phyloP scores from a whole-genome alignment of 1,140 invertebrate species.

The Brachionus plicatilis region DNA sequence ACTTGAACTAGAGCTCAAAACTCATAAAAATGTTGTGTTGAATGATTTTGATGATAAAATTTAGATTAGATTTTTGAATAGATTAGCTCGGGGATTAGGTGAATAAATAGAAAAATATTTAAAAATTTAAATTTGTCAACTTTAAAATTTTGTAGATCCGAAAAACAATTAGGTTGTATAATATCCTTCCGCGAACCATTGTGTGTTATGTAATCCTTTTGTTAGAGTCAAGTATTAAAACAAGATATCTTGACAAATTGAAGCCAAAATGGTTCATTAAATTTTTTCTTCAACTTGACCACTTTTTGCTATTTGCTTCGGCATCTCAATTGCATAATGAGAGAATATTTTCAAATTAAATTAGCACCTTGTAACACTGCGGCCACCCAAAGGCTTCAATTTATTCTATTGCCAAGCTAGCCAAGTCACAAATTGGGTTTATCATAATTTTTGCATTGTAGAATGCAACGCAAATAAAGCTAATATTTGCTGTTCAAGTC shows the following conservation, averaged over 20 bases:
- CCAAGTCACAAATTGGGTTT: not conserved
- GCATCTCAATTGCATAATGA: not conserved
- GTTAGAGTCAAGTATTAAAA: not conserved
- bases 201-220: not conserved
- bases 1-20: not conserved
- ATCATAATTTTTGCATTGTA: not conserved
- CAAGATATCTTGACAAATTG: not conserved
- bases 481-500: not conserved
- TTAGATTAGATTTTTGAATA: not conserved
- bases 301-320: not conserved
- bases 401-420: not conserved
- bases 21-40: not conserved
- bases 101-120: not conserved
- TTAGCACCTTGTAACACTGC: not conserved
- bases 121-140: not conserved
- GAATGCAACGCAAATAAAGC: not conserved
- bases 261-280: not conserved
- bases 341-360: not conserved
- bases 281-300: not conserved
- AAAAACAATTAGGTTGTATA: not conserved
- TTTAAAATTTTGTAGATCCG: not conserved
- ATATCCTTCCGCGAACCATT: not conserved
- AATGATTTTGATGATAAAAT: not conserved
- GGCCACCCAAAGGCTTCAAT: not conserved
- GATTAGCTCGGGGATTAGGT: not conserved